A percentile compares a stretch with the other conserved stretches of the same genome.
These are phyloP conservation scores for Eurytoma californica DNA, from an alignment of 2,888 invertebrate genomes.

Conservation along the genomic window DNA sequence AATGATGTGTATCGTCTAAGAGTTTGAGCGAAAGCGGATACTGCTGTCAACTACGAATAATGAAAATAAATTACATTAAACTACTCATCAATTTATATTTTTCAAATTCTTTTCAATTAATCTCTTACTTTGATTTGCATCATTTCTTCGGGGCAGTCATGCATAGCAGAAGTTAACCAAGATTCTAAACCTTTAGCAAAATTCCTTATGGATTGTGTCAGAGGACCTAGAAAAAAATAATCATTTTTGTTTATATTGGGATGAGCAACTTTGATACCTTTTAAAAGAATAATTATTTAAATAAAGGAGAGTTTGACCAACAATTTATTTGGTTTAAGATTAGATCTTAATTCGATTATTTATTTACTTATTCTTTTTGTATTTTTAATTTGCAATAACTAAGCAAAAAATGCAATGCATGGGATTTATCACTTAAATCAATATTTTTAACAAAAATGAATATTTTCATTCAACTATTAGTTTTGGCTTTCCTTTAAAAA, in stretches of 20 bases:
- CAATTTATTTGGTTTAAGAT: too few species aligned
- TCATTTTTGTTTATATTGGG: too few species aligned
- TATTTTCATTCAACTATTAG: too few species aligned
- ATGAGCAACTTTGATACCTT: too few species aligned
- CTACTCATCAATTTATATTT: not conserved
- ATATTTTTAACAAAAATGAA: too few species aligned
- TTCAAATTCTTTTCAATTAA: too few species aligned
- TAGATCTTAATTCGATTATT: too few species aligned
- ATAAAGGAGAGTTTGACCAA: not conserved
- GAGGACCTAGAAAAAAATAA: slow-evolving; percentile 77
- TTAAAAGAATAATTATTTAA: not conserved
- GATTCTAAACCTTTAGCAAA: slow-evolving; percentile 95
- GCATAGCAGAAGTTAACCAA: slow-evolving; percentile 89
- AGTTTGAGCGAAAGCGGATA: slow-evolving; percentile 95
- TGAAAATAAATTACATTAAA: not conserved
- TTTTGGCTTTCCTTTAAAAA: too few species aligned
- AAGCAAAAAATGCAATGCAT: too few species aligned
- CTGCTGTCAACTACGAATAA: slow-evolving; percentile 80
- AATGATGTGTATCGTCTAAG: slow-evolving; percentile 96
- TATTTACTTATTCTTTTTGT: too few species aligned
- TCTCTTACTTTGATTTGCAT: slow-evolving; percentile 84
- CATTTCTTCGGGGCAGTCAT: slow-evolving; percentile 88
- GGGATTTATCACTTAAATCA: too few species aligned
- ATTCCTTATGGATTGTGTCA: slow-evolving; percentile 94
- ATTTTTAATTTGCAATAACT: too few species aligned